Evolutionary conservation across 2,113 vertebrate species (phyloP).

Genomic region (Boulengeromyrus knoepffleri): DNA sequence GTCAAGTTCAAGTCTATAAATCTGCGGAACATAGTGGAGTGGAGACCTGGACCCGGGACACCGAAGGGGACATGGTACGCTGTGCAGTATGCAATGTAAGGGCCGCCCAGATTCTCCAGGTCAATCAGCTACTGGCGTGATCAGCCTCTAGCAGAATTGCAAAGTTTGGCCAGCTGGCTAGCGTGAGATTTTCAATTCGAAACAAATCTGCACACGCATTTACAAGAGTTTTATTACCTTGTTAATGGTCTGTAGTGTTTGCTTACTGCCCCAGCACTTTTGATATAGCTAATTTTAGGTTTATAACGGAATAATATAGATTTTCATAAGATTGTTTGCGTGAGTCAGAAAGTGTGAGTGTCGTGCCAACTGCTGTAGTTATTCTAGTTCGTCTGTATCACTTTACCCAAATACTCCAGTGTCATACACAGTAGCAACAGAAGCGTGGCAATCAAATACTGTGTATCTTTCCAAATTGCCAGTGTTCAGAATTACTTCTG

Average conservation of each 20-base stretch:
- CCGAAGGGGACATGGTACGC: conserved; percentile 53
- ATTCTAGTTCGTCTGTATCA: background rate
- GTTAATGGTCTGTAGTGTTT: too few relatives aligned
- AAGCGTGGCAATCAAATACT: background rate
- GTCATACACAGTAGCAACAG: background rate
- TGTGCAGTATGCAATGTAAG: conserved; percentile 83
- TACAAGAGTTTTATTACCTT: too few relatives aligned
- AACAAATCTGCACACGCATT: too few relatives aligned
- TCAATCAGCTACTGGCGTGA: background rate
- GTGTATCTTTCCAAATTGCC: background rate
- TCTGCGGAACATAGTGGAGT: conserved; percentile 74
- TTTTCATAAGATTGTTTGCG: too few relatives aligned
- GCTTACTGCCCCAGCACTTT: too few relatives aligned
- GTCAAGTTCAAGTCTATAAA: conserved; percentile 73
- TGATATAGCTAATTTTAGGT: too few relatives aligned
- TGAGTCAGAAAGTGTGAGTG: too few relatives aligned
- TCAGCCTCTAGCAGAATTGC: background rate
- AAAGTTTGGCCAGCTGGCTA: too few relatives aligned
- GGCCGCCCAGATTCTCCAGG: background rate
- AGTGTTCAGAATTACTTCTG: background rate
- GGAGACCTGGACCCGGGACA: conserved; percentile 61
- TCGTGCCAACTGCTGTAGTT: background rate
- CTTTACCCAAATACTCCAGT: background rate
- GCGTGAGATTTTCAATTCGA: too few relatives aligned
- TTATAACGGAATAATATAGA: too few relatives aligned